A percentile compares a stretch with the other conserved stretches of the same genome.
phyloP scores from a whole-genome alignment of 2,797 vertebrate genomes.

The Potorous gilbertii region DNA sequence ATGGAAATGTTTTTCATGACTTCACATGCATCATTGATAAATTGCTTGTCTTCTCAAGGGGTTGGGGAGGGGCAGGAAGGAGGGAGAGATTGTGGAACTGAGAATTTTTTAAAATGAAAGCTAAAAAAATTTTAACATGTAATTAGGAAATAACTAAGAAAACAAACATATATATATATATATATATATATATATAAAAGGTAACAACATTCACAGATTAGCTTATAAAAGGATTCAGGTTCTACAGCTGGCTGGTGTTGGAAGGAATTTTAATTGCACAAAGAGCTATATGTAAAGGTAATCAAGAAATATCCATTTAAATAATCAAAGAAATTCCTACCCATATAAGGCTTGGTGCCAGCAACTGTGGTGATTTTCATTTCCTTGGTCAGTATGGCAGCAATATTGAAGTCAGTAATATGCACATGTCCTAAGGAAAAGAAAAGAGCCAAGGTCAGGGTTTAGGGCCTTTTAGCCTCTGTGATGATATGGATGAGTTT shows the following conservation, averaged over 20 bases:
- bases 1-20: background rate
- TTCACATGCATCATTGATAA: background rate
- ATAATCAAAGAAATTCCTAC: constrained; percentile 80
- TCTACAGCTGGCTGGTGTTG: background rate
- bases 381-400: constrained; percentile 92
- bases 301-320: background rate
- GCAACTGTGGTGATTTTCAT: constrained; percentile 92
- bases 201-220: background rate
- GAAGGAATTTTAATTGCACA: background rate
- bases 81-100: background rate
- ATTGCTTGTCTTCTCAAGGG: background rate
- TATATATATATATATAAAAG: background rate
- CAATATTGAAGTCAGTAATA: constrained; percentile 98
- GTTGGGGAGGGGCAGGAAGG: background rate
- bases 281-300: background rate
- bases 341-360: constrained; percentile 99
- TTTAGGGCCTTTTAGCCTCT: background rate
- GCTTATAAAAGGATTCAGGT: background rate
- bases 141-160: background rate
- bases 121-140: background rate
- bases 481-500: background rate
- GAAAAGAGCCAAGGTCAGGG: constrained; percentile 31
- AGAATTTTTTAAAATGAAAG: background rate
- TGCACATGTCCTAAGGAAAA: constrained; percentile 92
- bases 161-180: background rate